Evolutionary conservation across 2,113 vertebrate species (phyloP), one percentile per base, ranked within the genome.

Genomic region (Trachemys scripta): DNA sequence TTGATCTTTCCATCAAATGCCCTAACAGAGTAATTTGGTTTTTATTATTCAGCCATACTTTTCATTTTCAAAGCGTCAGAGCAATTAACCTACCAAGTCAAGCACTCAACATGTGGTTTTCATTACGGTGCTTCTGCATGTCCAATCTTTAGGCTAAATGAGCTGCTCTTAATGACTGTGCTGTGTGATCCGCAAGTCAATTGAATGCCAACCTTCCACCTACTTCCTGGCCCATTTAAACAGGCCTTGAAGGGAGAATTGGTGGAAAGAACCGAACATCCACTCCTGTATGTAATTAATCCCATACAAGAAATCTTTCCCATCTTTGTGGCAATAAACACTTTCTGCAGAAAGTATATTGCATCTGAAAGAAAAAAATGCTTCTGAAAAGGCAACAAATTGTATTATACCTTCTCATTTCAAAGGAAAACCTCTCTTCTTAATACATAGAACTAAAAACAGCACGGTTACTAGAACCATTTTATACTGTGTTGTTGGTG

Each of bases 81-180:
- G 65, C 59, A 95, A 96, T 98, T 93, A 96, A 53, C 86, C 85
- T 24, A 51, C 3, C 25, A 90, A 92, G 57, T 82, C 86, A 92
- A 95, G 89, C n/a, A 93, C 84, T 90, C 95, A 91, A 92, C 88
- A 96, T 85, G 87, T 92, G 79, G 80, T 42, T 89, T 92, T 94
- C 59, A 54, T 88, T 88, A 84, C 72, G 78, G 20, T 84, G 57
- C 50, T 93, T 85, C 72, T 93, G 24, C 38, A 29, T 29, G 57
- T 93, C 84, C 79, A 88, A 19, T 54, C 82, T 94, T 88, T 20
- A 45, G 62, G 45, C 51, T 93, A 94, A 92, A 93, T 27, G 22
- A 75, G 69, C 5, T 92, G 45, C 4, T 94, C 81, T 72, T 82
- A 90, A 92, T 82, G 78, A 91, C n/a, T 0, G 1, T 20, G 57